These are phyloP conservation scores for Xenopus petersii DNA, from an alignment of 2,797 vertebrate species.

Conservation along the genomic window DNA sequence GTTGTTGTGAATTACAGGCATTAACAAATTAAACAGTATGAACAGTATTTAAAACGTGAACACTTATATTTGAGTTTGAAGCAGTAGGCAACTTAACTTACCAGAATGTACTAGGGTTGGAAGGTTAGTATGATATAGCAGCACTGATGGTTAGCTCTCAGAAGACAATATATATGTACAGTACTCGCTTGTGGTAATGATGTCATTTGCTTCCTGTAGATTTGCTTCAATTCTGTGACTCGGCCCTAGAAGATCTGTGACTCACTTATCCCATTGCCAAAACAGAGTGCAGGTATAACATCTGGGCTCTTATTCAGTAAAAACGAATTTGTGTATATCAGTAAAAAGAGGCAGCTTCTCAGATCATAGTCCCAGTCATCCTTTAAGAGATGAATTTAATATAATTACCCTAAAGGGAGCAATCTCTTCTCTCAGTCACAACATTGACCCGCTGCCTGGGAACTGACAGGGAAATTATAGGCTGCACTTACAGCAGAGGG, in stretches of 20 bases:
- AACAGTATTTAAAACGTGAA: no score
- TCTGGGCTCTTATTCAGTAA: slow-evolving; percentile 54
- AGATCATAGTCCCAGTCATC: slow-evolving; percentile 69
- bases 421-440: slow-evolving; percentile 77
- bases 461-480: slow-evolving; percentile 73
- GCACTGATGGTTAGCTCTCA: neutral
- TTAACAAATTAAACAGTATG: no score
- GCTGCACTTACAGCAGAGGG: slow-evolving; percentile 59
- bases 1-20: no score
- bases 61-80: no score
- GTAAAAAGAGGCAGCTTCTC: slow-evolving; percentile 59
- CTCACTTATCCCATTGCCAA: slow-evolving; percentile 19
- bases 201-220: slow-evolving; percentile 4
- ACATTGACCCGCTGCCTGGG: slow-evolving; percentile 72
- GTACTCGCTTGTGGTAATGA: slow-evolving; percentile 8
- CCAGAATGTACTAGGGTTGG: no score
- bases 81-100: no score
- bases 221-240: slow-evolving; percentile 11
- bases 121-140: no score
- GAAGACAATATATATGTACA: neutral
- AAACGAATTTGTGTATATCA: slow-evolving; percentile 59
- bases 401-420: slow-evolving; percentile 74
- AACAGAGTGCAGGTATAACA: slow-evolving; percentile 43
- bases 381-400: slow-evolving; percentile 70
- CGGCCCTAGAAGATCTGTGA: slow-evolving; percentile 1